Evolutionary conservation across 35 echinoderm and acorn worm genomes (phyloP).

Genomic region (Lytechinus pictus): DNA sequence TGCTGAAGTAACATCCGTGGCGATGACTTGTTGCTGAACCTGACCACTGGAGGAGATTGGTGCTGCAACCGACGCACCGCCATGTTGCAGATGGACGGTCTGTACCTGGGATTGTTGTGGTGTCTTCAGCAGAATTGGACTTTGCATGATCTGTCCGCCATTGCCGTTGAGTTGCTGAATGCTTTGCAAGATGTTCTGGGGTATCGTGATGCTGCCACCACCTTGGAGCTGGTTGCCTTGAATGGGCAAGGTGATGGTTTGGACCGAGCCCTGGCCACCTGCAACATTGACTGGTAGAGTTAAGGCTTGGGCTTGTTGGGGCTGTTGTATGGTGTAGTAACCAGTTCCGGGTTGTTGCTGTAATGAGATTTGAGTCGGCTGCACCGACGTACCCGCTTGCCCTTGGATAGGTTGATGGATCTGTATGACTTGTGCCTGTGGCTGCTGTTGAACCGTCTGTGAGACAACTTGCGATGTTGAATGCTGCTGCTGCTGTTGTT

Average conservation of each 20-base stretch:
- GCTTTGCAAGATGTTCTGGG: not conserved
- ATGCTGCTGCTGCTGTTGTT: constrained; percentile 60
- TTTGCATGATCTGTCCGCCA: constrained; percentile 33
- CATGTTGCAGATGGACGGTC: constrained; percentile 60
- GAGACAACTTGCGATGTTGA: constrained; percentile 6
- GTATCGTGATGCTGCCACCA: constrained; percentile 65
- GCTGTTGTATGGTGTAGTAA: constrained; percentile 67
- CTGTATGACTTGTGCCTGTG: constrained; percentile 60
- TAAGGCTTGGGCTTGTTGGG: constrained; percentile 48
- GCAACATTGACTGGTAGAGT: constrained; percentile 18
- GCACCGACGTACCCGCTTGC: constrained; percentile 21
- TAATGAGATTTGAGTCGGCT: constrained; percentile 49
- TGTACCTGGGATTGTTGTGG: constrained; percentile 45
- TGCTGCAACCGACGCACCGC: constrained; percentile 52
- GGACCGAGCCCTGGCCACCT: constrained; percentile 50
- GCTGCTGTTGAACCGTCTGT: constrained; percentile 53
- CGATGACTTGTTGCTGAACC: constrained; percentile 55
- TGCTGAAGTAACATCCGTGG: constrained; percentile 37
- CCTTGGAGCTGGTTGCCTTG: constrained; percentile 64
- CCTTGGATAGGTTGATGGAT: constrained; percentile 67
- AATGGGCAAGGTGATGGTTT: constrained; percentile 69
- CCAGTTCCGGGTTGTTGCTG: constrained; percentile 61
- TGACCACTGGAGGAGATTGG: constrained; percentile 13
- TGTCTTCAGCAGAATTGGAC: constrained; percentile 48
- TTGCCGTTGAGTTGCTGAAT: constrained; percentile 23